A percentile compares a stretch with the other conserved stretches of the same genome.
Conservation (phyloP, 2,888 invertebrate species). For the Baccha elongata region DNA sequence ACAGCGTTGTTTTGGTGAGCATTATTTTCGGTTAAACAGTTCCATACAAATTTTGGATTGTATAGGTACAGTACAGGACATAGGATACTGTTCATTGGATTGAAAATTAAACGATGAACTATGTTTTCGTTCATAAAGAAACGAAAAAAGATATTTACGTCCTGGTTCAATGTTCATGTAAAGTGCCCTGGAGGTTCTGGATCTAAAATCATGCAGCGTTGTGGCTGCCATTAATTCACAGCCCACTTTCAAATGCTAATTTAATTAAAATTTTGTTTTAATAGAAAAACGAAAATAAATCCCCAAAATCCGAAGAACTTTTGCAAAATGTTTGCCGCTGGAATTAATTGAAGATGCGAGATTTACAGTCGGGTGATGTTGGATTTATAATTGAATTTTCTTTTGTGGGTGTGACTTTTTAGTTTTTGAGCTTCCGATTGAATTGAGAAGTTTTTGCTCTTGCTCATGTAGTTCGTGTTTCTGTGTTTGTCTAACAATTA, state of each 20-base stretch:
- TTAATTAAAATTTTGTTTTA: constrained; percentile 64
- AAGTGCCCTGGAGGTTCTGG: neutral
- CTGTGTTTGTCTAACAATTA: neutral
- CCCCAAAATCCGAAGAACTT: constrained; percentile 52
- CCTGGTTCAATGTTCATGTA: neutral
- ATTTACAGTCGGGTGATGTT: constrained; percentile 66
- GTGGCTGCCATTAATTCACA: constrained; percentile 51
- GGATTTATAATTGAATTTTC: constrained; percentile 73
- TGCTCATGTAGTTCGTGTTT: constrained; percentile 23
- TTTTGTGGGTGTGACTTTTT: constrained; percentile 66
- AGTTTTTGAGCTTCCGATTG: constrained; percentile 46
- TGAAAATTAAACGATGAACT: constrained; percentile 44
- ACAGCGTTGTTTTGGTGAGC: constrained; percentile 19
- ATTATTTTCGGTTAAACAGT: constrained; percentile 46
- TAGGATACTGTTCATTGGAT: constrained; percentile 1
- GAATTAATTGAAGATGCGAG: constrained; percentile 73
- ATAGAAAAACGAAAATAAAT: constrained; percentile 23
- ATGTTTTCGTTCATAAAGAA: constrained; percentile 19
- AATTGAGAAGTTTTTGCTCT: constrained; percentile 38
- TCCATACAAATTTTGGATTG: constrained; percentile 25
- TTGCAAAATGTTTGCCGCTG: constrained; percentile 38
- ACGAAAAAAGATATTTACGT: neutral
- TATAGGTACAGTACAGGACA: constrained; percentile 11
- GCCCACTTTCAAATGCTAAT: constrained; percentile 69
- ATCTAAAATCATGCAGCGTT: neutral